Percentiles rank a stretch among this genome's conserved stretches.
These are phyloP conservation scores for Neodiprion pinetum DNA, from an alignment of 1,140 invertebrate species.

Conservation along the genomic window DNA sequence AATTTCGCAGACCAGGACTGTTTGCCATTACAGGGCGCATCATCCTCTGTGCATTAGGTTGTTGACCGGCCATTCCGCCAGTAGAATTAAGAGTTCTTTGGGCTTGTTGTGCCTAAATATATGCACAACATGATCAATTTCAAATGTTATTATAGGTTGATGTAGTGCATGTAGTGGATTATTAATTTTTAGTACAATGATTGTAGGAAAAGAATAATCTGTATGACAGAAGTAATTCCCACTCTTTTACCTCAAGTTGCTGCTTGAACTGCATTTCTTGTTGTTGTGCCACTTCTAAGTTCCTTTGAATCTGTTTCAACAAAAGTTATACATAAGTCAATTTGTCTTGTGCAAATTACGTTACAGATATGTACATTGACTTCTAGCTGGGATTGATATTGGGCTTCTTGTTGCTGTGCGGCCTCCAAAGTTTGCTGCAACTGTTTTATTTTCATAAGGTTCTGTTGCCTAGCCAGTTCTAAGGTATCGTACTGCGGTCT, in stretches of 20 bases:
- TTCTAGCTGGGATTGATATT: constrained; percentile 78
- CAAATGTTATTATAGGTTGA: too few species aligned
- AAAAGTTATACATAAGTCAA: constrained; percentile 27
- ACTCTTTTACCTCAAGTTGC: constrained; percentile 69
- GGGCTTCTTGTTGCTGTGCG: constrained; percentile 77
- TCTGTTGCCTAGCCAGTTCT: constrained; percentile 72
- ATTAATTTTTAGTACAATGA: constrained; percentile 16
- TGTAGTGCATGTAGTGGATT: background rate
- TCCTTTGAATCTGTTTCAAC: constrained; percentile 71
- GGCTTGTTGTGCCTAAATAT: constrained; percentile 52
- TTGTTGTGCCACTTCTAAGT: constrained; percentile 78
- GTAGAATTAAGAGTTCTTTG: constrained; percentile 53
- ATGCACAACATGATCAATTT: background rate
- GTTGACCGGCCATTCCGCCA: constrained; percentile 53
- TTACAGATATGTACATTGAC: constrained; percentile 43
- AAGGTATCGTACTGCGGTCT: constrained; percentile 62
- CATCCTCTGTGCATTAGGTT: constrained; percentile 65
- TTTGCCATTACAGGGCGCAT: constrained; percentile 70
- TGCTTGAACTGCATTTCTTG: constrained; percentile 80
- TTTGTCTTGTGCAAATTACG: background rate
- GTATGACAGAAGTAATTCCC: constrained; percentile 24
- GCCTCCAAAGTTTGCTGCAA: constrained; percentile 76
- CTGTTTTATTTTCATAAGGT: constrained; percentile 72
- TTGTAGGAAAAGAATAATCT: background rate
- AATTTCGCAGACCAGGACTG: constrained; percentile 73